These are phyloP conservation scores for mouse (Mus musculus) DNA, from an alignment of 2,113 vertebrate species.

Conservation along the genomic window GRCm39 chr6:34699501-34700000, in stretches of 20 bases:
- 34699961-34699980: not conserved
- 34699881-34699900: constrained; percentile 84
- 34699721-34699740: constrained; percentile 65
- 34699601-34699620: constrained; percentile 67
- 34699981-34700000: constrained; percentile 49
- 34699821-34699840: constrained; percentile 83
- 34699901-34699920: constrained; percentile 82
- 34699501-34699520: constrained; percentile 51
- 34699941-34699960: constrained; percentile 58
- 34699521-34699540: constrained; percentile 49
- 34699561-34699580: constrained; percentile 55
- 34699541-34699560: constrained; percentile 58
- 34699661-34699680: constrained; percentile 68
- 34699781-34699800: constrained; percentile 78
- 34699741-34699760: constrained; percentile 71
- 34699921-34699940: constrained; percentile 71
- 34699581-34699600: constrained; percentile 82
- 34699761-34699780: constrained; percentile 89
- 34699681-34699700: constrained; percentile 82
- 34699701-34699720: constrained; percentile 82
- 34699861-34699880: constrained; percentile 85
- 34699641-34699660: constrained; percentile 78
- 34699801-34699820: constrained; percentile 84
- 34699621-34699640: constrained; percentile 63
- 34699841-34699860: constrained; percentile 88